phyloP scores from a whole-genome alignment of 2,113 vertebrate species.

The Eira barbara region DNA sequence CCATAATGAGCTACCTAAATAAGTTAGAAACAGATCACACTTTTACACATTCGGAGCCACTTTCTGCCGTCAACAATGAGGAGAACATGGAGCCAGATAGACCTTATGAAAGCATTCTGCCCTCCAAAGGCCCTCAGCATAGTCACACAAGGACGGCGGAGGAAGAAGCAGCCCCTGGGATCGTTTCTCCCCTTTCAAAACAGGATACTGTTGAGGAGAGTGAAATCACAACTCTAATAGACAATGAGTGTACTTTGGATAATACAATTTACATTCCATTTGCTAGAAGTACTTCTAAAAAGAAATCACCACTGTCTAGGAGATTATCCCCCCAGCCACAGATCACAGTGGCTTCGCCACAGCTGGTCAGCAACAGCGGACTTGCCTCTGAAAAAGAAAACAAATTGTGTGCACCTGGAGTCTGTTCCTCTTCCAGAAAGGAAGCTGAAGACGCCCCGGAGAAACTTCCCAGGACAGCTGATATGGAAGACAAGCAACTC shows the following conservation, averaged over 20 bases:
- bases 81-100: slow-evolving; percentile 35
- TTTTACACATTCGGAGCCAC: slow-evolving; percentile 53
- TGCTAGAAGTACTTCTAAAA: slow-evolving; percentile 77
- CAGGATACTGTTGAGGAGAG: slow-evolving; percentile 64
- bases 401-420: slow-evolving; percentile 38
- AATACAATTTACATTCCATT: slow-evolving; percentile 83
- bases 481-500: slow-evolving; percentile 60
- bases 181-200: neutral
- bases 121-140: slow-evolving; percentile 50
- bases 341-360: neutral
- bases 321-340: slow-evolving; percentile 49
- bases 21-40: slow-evolving; percentile 80
- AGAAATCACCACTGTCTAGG: slow-evolving; percentile 38
- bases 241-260: slow-evolving; percentile 74
- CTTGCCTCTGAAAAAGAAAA: slow-evolving; percentile 53
- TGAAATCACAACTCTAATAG: slow-evolving; percentile 69
- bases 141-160: neutral
- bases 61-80: slow-evolving; percentile 9
- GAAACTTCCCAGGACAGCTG: neutral
- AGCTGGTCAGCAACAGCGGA: neutral
- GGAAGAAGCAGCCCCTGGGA: neutral
- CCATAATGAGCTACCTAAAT: slow-evolving; percentile 85
- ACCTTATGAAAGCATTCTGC: slow-evolving; percentile 43
- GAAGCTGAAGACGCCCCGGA: slow-evolving; percentile 30
- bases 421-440: slow-evolving; percentile 33